These are phyloP conservation scores for Leucania comma DNA, from an alignment of 2,888 invertebrate genomes.

Conservation along the genomic window DNA sequence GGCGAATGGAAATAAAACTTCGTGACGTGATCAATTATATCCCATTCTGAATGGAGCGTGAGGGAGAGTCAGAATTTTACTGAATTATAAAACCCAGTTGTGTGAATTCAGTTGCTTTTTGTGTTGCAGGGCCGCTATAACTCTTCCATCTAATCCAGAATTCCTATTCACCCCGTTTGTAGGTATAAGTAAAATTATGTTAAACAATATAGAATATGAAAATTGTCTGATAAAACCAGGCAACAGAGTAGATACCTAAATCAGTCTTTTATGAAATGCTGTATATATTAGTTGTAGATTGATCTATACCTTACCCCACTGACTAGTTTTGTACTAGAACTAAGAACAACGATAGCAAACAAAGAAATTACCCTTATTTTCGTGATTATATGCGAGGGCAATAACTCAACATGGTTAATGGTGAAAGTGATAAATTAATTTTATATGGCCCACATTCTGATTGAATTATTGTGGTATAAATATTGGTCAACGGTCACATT, in stretches of 20 bases:
- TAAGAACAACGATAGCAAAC: slow-evolving; percentile 24
- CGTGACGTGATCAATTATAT: no score
- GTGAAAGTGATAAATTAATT: slow-evolving; percentile 36
- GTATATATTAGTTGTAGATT: slow-evolving; percentile 28
- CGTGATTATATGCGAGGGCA: slow-evolving; percentile 27
- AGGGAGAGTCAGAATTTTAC: no score
- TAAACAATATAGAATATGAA: slow-evolving; percentile 25
- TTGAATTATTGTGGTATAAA: slow-evolving; percentile 38
- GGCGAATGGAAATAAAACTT: no score
- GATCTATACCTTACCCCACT: slow-evolving; percentile 22
- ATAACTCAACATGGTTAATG: slow-evolving; percentile 40
- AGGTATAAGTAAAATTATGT: neutral
- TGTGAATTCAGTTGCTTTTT: no score
- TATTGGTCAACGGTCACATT: slow-evolving; percentile 42
- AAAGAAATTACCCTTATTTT: slow-evolving; percentile 28
- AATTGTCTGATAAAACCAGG: slow-evolving; percentile 24
- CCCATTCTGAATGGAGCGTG: no score
- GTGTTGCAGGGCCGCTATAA: no score
- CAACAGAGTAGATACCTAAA: slow-evolving; percentile 45
- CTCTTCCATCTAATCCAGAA: no score
- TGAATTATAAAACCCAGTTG: no score
- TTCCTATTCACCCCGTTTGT: no score
- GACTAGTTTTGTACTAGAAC: slow-evolving; percentile 30
- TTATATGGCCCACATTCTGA: slow-evolving; percentile 25
- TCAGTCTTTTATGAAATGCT: slow-evolving; percentile 57